Evolutionary conservation across 2,113 vertebrate species (phyloP), one percentile per base, ranked within the genome.

Genomic region (Solea solea): DNA sequence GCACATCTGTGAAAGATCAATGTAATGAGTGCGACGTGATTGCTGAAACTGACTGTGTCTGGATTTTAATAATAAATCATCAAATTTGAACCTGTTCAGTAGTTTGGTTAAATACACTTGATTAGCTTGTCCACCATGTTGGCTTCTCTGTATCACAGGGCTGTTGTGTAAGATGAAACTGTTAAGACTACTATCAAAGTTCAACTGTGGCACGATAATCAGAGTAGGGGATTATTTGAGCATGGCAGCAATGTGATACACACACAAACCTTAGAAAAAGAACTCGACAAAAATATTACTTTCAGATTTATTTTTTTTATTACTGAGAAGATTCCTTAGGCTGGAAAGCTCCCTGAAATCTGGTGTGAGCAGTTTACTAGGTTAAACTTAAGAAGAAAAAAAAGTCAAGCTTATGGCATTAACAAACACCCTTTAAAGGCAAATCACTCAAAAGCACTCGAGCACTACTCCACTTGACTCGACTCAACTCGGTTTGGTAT

Each of bases 301-400:
- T 66, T 81, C 54, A 11, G 53, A 4, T 49, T 77, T 76, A 39
- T 56, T 44, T 5, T 9, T 52, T 67, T 73, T 81, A 88, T 86
- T 91, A 90, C 73, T 84, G 84, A 92, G 89, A 91, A 87, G 82
- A 91, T 80, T 62, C 76, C 71, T 82, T 81, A 91, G 87, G 84
- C 90, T 89, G 86, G 80, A 92, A 92, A 91, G 88, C 91, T 94
- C 92, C 91, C 93, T 94, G 92, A 93, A 91, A 83, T 92, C 82
- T 59, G 72, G 90, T 84, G 72, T 86, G 86, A 90, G 87, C 78
- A 85, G 82, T 85, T 88, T 75, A 86, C 87, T 74, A 76, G 65
- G 72, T 86, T 80, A 89, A 81, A 89, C 64, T 67, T 60, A 55
- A 13, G 42, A 63, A 70, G 40, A 73, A 78, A n/a, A n/a, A n/a